Percentiles rank a stretch among this genome's conserved stretches.
Evolutionary conservation across 2,797 vertebrate species (phyloP).

Genomic region (Schizopygopsis pylzovi): DNA sequence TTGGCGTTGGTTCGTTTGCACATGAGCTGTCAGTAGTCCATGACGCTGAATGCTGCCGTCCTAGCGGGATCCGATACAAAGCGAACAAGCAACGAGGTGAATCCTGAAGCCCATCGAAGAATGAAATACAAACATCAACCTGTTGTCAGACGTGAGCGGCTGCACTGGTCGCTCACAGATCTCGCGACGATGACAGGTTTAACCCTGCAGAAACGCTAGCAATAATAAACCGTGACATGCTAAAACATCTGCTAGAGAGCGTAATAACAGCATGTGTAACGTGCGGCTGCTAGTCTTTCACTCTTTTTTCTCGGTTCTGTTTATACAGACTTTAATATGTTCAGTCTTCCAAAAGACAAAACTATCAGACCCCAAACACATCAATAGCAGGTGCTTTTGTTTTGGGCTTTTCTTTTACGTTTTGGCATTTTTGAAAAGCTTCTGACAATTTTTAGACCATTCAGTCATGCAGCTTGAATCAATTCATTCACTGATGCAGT

Average conservation of each 20-base stretch:
- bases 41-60: constrained; percentile 2
- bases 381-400: neutral
- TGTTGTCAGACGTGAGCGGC: neutral
- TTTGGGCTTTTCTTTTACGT: neutral
- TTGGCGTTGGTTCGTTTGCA: neutral
- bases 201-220: neutral
- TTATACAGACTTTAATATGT: neutral
- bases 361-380: neutral
- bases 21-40: neutral
- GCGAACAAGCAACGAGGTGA: neutral
- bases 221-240: neutral
- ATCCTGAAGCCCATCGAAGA: constrained; percentile 17
- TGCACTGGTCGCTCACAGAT: neutral
- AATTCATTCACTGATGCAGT: neutral
- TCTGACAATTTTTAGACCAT: neutral
- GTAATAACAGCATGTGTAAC: neutral
- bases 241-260: neutral
- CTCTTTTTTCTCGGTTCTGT: neutral
- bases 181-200: neutral
- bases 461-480: neutral
- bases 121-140: constrained; percentile 35
- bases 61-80: neutral
- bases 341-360: neutral
- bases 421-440: neutral
- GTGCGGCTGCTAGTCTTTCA: neutral